Evolutionary conservation across 2,113 vertebrate species (phyloP).

Genomic region (Regulus satrapa): DNA sequence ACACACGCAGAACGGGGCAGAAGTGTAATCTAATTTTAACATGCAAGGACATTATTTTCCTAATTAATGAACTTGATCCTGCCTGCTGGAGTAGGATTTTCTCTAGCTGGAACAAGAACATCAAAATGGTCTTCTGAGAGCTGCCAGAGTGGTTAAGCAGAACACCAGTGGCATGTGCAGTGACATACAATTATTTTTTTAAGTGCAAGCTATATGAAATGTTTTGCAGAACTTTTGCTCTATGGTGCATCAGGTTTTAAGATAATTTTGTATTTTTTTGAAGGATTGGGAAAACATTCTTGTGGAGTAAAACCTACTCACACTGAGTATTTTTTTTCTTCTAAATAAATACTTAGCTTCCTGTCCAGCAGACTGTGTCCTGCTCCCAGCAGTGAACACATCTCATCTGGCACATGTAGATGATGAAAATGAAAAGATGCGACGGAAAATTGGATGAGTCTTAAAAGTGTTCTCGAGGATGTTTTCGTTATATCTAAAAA

Average conservation of each 20-base stretch:
- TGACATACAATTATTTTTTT: not conserved
- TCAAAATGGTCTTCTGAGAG: not conserved
- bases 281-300: not conserved
- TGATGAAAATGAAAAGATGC: not conserved
- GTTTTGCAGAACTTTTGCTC: not conserved
- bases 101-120: not conserved
- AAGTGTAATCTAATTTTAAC: not conserved
- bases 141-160: not conserved
- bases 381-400: not conserved
- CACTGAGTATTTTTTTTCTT: not conserved
- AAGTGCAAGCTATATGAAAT: not conserved
- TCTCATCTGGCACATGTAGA: not conserved
- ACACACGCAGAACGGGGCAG: not conserved
- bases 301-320: not conserved
- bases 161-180: not conserved
- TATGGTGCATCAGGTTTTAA: not conserved
- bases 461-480: not conserved
- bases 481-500: not conserved
- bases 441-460: not conserved
- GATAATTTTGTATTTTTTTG: not conserved
- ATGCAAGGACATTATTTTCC: not conserved
- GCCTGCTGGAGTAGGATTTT: not conserved
- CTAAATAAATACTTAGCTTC: not conserved
- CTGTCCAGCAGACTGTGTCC: not conserved
- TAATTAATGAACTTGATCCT: not conserved